These are phyloP conservation scores for Chelon auratus DNA, from an alignment of 2,797 vertebrate species.

Conservation along the genomic window DNA sequence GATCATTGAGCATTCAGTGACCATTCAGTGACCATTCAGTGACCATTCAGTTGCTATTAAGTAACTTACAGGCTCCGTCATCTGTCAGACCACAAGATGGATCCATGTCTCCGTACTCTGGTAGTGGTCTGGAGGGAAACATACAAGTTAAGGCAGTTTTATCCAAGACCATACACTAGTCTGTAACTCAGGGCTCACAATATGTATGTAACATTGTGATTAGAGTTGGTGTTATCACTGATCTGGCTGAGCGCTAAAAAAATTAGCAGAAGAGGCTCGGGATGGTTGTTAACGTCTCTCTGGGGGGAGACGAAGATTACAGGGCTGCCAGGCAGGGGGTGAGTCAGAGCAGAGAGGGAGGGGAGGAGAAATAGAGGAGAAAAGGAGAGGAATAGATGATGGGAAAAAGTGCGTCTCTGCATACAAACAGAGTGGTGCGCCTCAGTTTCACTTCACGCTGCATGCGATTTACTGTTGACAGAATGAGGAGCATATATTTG, in stretches of 20 bases:
- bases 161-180: too few relatives aligned
- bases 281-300: constrained; percentile 62
- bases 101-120: constrained; percentile 93
- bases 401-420: constrained; percentile 2
- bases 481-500: constrained; percentile 1
- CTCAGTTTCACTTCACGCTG: constrained; percentile 1
- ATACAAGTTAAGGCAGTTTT: not conserved
- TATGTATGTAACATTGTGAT: constrained; percentile 8
- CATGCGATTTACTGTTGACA: constrained; percentile 35
- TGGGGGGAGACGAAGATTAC: constrained; percentile 55
- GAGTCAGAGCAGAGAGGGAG: constrained; percentile 22
- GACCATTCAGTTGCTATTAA: too few relatives aligned
- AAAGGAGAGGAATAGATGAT: constrained; percentile 6
- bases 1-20: too few relatives aligned
- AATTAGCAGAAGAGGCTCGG: constrained; percentile 37
- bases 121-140: constrained; percentile 85
- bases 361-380: constrained; percentile 5
- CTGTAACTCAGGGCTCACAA: not conserved
- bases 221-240: constrained; percentile 39
- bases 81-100: constrained; percentile 87
- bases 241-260: constrained; percentile 45
- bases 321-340: constrained; percentile 29
- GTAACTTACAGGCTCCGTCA: constrained; percentile 88
- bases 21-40: too few relatives aligned
- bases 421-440: constrained; percentile 20